Conservation (phyloP, 2,888 invertebrate species). For the Spisula solida region DNA sequence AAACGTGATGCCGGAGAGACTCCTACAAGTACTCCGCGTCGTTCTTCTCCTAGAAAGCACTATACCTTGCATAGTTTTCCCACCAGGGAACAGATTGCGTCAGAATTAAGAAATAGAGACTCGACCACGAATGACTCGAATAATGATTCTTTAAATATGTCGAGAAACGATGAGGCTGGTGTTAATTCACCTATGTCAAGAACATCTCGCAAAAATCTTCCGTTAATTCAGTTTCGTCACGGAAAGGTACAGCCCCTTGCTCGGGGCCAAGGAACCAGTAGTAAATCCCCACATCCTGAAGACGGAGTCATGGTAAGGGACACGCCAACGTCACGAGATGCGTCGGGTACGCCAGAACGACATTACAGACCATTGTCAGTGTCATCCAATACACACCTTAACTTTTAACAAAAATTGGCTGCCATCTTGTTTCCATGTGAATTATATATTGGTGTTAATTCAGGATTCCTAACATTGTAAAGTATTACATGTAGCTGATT, state of each 20-base stretch:
- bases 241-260: conserved; percentile 62
- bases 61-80: conserved; percentile 67
- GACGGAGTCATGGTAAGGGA: conserved; percentile 53
- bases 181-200: conserved; percentile 49
- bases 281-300: conserved; percentile 69
- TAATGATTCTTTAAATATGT: neutral
- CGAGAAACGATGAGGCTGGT: conserved; percentile 36
- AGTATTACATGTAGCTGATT: neutral
- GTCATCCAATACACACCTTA: conserved; percentile 59
- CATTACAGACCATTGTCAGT: conserved; percentile 64
- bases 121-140: neutral
- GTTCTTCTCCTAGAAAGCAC: conserved; percentile 59
- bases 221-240: conserved; percentile 67
- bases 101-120: conserved; percentile 52
- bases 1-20: conserved; percentile 76
- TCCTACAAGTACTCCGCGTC: conserved; percentile 71
- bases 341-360: conserved; percentile 45
- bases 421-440: neutral
- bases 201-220: conserved; percentile 61
- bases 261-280: conserved; percentile 49
- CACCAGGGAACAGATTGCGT: conserved; percentile 56
- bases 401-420: conserved; percentile 47
- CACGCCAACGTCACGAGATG: conserved; percentile 59
- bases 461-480: neutral
- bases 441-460: neutral